A percentile compares a stretch with the other conserved stretches of the same genome.
These are phyloP conservation scores for Dicycla oo DNA, from an alignment of 2,888 invertebrate genomes.

Conservation along the genomic window DNA sequence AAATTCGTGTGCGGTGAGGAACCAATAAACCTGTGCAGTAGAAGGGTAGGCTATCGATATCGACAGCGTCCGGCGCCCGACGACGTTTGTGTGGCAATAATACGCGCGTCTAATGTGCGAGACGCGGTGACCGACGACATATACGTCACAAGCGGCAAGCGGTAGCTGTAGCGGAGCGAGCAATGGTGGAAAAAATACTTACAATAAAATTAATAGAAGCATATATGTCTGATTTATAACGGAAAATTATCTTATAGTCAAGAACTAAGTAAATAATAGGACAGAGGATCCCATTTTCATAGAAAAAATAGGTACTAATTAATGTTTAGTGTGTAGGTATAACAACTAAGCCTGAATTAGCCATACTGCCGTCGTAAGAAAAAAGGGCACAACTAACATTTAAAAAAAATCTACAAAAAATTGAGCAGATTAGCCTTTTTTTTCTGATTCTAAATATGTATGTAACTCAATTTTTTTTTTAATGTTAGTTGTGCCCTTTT, in stretches of 20 bases:
- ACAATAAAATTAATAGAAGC: background rate
- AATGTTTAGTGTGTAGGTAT: too few relatives aligned
- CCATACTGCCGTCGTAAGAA: too few relatives aligned
- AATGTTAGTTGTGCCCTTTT: too few relatives aligned
- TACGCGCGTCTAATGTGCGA: conserved; percentile 68
- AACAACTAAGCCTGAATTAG: too few relatives aligned
- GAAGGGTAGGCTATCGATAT: conserved; percentile 30
- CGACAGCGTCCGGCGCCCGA: conserved; percentile 53
- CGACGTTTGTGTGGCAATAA: conserved; percentile 64
- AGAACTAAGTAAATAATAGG: too few relatives aligned
- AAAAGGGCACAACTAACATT: too few relatives aligned
- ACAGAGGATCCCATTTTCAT: too few relatives aligned
- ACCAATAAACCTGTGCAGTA: conserved; percentile 19
- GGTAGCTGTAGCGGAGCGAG: background rate
- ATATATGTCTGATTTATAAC: background rate
- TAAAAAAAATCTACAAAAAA: too few relatives aligned
- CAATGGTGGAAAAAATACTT: background rate
- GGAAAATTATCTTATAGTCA: background rate
- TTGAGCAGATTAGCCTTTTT: too few relatives aligned
- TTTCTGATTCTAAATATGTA: too few relatives aligned
- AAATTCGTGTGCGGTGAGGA: conserved; percentile 19
- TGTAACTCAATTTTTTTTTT: too few relatives aligned
- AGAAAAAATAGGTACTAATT: too few relatives aligned
- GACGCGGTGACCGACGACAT: conserved; percentile 26
- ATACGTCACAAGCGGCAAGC: conserved; percentile 27